Evolutionary conservation across 2,888 invertebrate species (phyloP), one percentile per base, ranked within the genome.

Genomic region (Gerosis bhagava): DNA sequence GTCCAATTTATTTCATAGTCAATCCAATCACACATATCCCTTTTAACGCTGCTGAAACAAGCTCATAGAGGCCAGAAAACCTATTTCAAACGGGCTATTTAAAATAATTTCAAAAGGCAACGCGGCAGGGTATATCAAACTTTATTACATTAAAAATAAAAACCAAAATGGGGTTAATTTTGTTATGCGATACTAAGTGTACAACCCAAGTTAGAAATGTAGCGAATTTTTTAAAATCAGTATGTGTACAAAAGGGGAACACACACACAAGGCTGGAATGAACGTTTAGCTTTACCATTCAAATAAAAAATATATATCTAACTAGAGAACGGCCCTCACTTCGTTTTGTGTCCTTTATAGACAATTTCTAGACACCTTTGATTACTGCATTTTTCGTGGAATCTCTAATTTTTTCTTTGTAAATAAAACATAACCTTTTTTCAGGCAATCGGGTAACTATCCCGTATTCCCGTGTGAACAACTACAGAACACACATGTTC

Each of bases 201-300:
- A 29, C 24, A 26, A 16, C 22, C 22, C 15, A 31, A 48, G 58
- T 56, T 58, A 61, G 62, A 53, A 54, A 54, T 55, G 57, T 53
- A 51, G 53, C 46, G 49, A 47, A 36, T 48, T 52, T 57, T 59
- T 57, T 48, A 51, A 51, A 54, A 56, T 55, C 54, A 46, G 50
- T 49, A 53, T 41, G 50, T 37, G 50, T 48, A 59, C 55, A 58
- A 60, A 55, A 51, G 51, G 54, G 51, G 44, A 49, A 41, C 47
- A 51, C 51, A 51, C 49, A 49, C 44, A 41, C n/a, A n/a, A n/a
- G 32, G 22, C 25, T 50, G 49, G 44, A 44, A 36, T 50, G 51
- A 53, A 53, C 56, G 57, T 62, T 62, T 56, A 57, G 57, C 49
- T 37, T 43, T 43, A 51, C 57, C 55, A 59, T 62, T 62, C n/a